Base-by-base conservation (phyloP, 2,888 invertebrate species). In the Steromphala cineraria region DNA sequence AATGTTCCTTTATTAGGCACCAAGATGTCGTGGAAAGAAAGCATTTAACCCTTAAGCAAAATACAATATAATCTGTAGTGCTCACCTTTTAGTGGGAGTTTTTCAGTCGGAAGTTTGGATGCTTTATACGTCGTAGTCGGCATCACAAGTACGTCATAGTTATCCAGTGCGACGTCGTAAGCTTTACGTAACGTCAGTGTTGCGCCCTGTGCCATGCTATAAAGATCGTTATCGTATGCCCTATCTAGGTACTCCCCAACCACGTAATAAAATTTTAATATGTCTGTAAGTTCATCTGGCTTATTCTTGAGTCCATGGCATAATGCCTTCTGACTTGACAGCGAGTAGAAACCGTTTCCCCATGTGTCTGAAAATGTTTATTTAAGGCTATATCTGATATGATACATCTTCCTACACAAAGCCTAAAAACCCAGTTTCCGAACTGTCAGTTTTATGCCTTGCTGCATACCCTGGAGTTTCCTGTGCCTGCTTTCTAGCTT, bases 101-200 rank as follows among this genome's bases (percentile, higher is more conserved):
- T 36, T 17, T 21, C 71, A 46, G 24, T 15, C 7, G 87, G 87
- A 10, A 88, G 78, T 53, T 83, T 80, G 0, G 83, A 79, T n/a
- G 86, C 84, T 75, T 85, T 86, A 67, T 81, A 87, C 8, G 88
- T 85, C 53, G 88, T 67, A 8, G 91, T 91, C n/a, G 91, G 91
- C 88, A 90, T 86, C 19, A 91, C 79, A 0, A 91, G 76, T 36
- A 89, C 88, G 79, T 91, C 89, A 81, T 84, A 90, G 8, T 84
- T 81, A 21, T 85, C 77, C 56, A 90, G 83, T 2, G 83, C 83
- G 7, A 85, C 80, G 75, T 91, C 85, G 75, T 90, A 90, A 0
- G 84, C 87, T 19, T 81, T 67, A 5, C 81, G 86, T 7, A 90
- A 74, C 17, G 55, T 53, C 19, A 83, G 81, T 8, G 78, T 67